Evolutionary conservation across 2,113 vertebrate species (phyloP).

Genomic region (Pyxicephalus adspersus): DNA sequence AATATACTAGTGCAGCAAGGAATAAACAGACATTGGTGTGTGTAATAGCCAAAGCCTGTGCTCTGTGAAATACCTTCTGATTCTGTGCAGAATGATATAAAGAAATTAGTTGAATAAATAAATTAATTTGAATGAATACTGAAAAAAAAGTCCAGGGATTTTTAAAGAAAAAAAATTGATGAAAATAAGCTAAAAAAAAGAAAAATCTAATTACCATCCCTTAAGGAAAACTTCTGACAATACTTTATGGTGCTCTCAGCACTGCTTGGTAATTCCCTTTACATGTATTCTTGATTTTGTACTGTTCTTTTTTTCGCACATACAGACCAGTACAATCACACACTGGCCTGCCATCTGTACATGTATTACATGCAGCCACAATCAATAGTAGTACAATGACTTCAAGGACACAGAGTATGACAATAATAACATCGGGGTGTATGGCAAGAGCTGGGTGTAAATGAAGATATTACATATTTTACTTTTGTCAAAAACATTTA

Average conservation of each 20-base stretch:
- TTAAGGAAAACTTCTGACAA: slow-evolving; percentile 89
- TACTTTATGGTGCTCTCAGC: slow-evolving; percentile 84
- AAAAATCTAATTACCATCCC: slow-evolving; percentile 75
- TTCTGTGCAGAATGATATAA: background rate
- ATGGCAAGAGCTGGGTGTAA: background rate
- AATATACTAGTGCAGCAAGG: no score
- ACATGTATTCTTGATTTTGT: slow-evolving; percentile 76
- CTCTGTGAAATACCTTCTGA: background rate
- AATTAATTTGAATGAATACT: background rate
- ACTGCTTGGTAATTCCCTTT: slow-evolving; percentile 69
- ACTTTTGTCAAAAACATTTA: background rate
- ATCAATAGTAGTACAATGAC: slow-evolving; percentile 77
- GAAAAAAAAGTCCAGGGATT: no score
- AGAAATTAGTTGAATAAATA: no score
- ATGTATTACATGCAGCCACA: slow-evolving; percentile 81
- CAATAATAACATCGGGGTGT: slow-evolving; percentile 62
- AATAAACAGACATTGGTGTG: no score
- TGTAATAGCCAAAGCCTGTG: no score
- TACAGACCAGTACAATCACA: slow-evolving; percentile 58
- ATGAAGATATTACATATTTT: no score
- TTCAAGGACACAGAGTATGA: slow-evolving; percentile 69
- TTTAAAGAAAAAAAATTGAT: slow-evolving; percentile 66
- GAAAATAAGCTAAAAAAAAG: slow-evolving; percentile 84
- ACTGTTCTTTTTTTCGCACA: slow-evolving; percentile 76
- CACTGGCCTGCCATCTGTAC: slow-evolving; percentile 79